Conservation (phyloP, 1,140 invertebrate species). For the Atta cephalotes region DNA sequence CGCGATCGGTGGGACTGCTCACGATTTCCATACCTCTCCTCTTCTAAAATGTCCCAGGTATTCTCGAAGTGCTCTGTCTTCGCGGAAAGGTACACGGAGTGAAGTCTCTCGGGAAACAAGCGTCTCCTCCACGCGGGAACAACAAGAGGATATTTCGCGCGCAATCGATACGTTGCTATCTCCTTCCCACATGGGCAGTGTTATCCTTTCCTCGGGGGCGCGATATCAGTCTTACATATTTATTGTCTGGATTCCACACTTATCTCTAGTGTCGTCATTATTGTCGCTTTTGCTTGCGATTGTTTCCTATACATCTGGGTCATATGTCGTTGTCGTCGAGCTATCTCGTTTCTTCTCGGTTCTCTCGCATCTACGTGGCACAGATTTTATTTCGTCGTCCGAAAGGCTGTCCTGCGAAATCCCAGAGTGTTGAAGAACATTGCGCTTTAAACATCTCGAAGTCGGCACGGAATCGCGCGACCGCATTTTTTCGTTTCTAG, state of each 20-base stretch:
- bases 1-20: conserved; percentile 60
- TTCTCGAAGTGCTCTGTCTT: conserved; percentile 17
- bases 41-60: background rate
- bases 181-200: conserved; percentile 41
- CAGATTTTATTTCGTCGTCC: conserved; percentile 48
- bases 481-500: background rate
- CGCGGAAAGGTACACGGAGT: conserved; percentile 20
- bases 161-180: conserved; percentile 54
- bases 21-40: conserved; percentile 20
- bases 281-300: conserved; percentile 65
- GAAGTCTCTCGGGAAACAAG: conserved; percentile 1
- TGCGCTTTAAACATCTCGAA: background rate
- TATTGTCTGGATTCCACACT: conserved; percentile 71
- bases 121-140: background rate
- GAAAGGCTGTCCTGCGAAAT: conserved; percentile 42
- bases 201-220: conserved; percentile 38
- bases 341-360: conserved; percentile 21
- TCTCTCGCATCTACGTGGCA: conserved; percentile 11
- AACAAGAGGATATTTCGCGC: conserved; percentile 19
- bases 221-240: conserved; percentile 71
- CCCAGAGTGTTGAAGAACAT: conserved; percentile 14
- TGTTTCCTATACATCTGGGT: conserved; percentile 63
- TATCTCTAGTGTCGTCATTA: conserved; percentile 67
- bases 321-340: conserved; percentile 17
- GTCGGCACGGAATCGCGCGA: conserved; percentile 29